Evolutionary conservation across 2,797 vertebrate genomes (phyloP).

Genomic region (Parauchenoglanis ngamensis): DNA sequence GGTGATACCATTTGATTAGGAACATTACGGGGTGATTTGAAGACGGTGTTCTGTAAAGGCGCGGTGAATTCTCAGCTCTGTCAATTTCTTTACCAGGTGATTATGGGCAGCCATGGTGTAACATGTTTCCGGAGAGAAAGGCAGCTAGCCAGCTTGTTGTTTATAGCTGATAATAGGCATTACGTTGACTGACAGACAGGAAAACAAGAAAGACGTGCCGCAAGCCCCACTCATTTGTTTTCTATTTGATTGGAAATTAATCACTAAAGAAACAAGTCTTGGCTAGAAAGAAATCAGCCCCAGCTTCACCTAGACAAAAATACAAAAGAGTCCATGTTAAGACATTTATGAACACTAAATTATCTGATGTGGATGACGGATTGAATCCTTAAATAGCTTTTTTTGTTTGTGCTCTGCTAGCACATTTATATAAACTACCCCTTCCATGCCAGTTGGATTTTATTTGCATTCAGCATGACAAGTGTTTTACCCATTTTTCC

Average conservation of each 20-base stretch:
- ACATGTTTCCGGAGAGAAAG: neutral
- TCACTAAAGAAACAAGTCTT: neutral
- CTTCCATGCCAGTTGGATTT: neutral
- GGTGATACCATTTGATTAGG: constrained; percentile 10
- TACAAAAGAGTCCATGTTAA: neutral
- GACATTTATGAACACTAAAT: neutral
- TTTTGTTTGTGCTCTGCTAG: neutral
- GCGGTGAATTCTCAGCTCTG: too few relatives aligned
- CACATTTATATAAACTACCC: neutral
- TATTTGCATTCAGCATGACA: neutral
- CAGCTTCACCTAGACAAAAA: neutral
- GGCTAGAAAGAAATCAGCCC: neutral
- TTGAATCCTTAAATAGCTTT: neutral
- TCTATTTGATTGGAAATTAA: neutral
- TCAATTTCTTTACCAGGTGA: neutral
- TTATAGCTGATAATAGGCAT: neutral
- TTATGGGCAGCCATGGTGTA: neutral
- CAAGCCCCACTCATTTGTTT: neutral
- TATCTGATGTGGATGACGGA: neutral
- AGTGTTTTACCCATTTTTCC: neutral
- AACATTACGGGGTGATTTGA: neutral
- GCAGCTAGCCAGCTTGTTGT: neutral
- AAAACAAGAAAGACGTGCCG: neutral
- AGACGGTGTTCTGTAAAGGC: neutral
- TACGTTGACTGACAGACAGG: neutral